phyloP scores from a whole-genome alignment of 2,888 invertebrate species.

The Stictocephala bisonia region DNA sequence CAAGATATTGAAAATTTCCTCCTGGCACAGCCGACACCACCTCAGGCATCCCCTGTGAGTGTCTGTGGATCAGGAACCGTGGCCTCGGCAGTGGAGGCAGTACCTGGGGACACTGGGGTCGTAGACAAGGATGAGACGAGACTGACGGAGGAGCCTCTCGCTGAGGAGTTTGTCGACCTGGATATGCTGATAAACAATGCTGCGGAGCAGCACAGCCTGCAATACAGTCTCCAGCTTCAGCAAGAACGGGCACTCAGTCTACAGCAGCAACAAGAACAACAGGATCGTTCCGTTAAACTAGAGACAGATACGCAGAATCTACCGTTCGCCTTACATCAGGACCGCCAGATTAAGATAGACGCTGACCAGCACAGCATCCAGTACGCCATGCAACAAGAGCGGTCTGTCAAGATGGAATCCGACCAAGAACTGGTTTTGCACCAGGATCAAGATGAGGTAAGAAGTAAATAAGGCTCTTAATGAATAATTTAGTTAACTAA shows the following conservation, averaged over 20 bases:
- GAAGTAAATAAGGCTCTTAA: too few species aligned
- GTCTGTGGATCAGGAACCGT: slow-evolving; percentile 57
- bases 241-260: slow-evolving; percentile 18
- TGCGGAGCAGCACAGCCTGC: slow-evolving; percentile 63
- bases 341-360: background rate
- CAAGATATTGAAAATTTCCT: slow-evolving; percentile 66
- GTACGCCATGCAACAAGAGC: slow-evolving; percentile 37
- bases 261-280: slow-evolving; percentile 5
- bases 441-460: slow-evolving; percentile 41
- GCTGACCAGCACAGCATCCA: slow-evolving; percentile 23
- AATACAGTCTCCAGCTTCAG: slow-evolving; percentile 47
- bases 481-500: too few species aligned
- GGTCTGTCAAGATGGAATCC: slow-evolving; percentile 2
- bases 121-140: background rate
- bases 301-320: slow-evolving; percentile 13
- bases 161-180: slow-evolving; percentile 64
- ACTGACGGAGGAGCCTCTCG: slow-evolving; percentile 53
- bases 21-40: slow-evolving; percentile 63
- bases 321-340: slow-evolving; percentile 33
- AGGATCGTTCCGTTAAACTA: slow-evolving; percentile 37
- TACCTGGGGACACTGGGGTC: slow-evolving; percentile 30
- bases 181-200: slow-evolving; percentile 64
- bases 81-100: too few species aligned
- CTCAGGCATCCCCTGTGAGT: slow-evolving; percentile 61
- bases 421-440: slow-evolving; percentile 17